These are phyloP conservation scores for Tragelaphus buxtoni DNA, from an alignment of 2,113 vertebrate species.

Conservation along the genomic window DNA sequence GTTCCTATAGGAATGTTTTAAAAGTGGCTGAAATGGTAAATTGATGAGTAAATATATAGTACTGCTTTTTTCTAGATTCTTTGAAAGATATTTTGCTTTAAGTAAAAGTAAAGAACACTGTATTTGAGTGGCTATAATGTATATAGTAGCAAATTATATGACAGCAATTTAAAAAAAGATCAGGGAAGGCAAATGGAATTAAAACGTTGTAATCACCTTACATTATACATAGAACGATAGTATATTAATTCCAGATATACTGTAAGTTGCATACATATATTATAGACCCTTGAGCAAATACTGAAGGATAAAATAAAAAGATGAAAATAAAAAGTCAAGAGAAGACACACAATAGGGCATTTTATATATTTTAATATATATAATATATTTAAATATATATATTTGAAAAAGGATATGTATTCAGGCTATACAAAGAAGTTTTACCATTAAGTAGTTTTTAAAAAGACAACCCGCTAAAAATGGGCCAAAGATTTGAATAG, in stretches of 20 bases:
- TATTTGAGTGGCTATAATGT: neutral
- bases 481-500: neutral
- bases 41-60: neutral
- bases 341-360: neutral
- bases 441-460: neutral
- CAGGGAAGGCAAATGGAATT: neutral
- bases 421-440: neutral
- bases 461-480: neutral
- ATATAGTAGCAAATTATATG: neutral
- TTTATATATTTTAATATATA: neutral
- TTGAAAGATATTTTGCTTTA: neutral
- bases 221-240: neutral
- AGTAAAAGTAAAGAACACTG: neutral
- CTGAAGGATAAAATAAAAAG: neutral
- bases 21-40: neutral
- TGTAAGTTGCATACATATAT: neutral
- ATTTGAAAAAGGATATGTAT: neutral
- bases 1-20: neutral
- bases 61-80: neutral
- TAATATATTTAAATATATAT: neutral
- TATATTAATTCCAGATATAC: neutral
- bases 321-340: neutral
- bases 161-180: neutral
- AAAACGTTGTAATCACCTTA: neutral
- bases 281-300: neutral